Evolutionary conservation across 2,888 invertebrate species (phyloP), one percentile per base, ranked within the genome.

Genomic region (Epinotia bilunana): DNA sequence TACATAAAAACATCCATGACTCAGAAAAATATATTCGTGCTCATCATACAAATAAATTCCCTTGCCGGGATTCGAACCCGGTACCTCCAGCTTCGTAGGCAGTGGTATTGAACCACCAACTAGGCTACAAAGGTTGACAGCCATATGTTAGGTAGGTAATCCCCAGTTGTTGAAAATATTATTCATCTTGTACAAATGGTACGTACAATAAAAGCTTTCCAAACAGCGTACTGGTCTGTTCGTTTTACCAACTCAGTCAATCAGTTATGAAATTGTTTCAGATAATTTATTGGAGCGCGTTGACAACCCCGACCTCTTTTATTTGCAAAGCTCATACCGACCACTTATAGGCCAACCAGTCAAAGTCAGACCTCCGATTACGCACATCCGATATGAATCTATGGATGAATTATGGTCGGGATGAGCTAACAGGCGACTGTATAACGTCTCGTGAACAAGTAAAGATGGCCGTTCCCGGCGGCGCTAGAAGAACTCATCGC

Each of bases 241-340:
- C 12, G 12, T 43, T 13, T n/a, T n/a, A 53, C n/a, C n/a, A 53
- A n/a, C n/a, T 53, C 53, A 53, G 53, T 53, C 53, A n/a, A 16
- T 53, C 5, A 53, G 53, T 53, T 53, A 53, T 6, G 53, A 53
- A 53, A 53, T 53, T 53, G 53, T 53, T 53, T 53, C 53, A n/a
- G 53, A 53, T n/a, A 53, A 53, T 53, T n/a, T 53, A 53, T 53
- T n/a, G 53, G 53, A n/a, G n/a, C 53, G n/a, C 53, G 53, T 53
- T 53, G 49, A 13, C n/a, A 13, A 53, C n/a, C 5, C n/a, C n/a
- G n/a, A 5, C 53, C 13, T 13, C 46, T 53, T 7, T n/a, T n/a
- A n/a, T 13, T 39, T 2, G 39, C 6, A 53, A 53, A n/a, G 53
- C 53, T n/a, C n/a, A n/a, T 53, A 53, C 16, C 53, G 53, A n/a